Evolutionary conservation across 2,888 invertebrate genomes (phyloP).

Genomic region (Augiades crinisus): DNA sequence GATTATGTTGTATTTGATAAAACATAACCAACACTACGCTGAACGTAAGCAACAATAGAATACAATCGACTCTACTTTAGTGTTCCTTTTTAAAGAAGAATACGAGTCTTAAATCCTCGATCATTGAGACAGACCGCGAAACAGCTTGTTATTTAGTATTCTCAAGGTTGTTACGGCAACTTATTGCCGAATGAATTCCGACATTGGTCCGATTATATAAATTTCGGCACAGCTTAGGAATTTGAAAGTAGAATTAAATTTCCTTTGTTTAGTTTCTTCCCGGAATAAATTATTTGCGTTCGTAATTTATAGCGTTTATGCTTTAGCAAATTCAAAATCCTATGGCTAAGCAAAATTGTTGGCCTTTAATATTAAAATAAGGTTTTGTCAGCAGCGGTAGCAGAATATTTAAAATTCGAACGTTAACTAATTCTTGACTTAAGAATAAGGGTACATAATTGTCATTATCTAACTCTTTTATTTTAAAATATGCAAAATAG

Average conservation of each 20-base stretch:
- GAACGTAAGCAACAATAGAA: not conserved
- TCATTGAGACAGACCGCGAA: constrained; percentile 8
- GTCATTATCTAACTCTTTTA: too few species aligned
- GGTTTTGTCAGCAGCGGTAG: too few species aligned
- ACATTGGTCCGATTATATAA: constrained; percentile 17
- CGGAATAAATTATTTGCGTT: not conserved
- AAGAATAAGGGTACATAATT: too few species aligned
- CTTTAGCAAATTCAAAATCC: too few species aligned
- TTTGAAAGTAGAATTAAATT: constrained; percentile 19
- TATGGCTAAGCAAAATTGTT: too few species aligned
- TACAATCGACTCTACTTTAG: not conserved
- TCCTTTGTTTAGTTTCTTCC: constrained; percentile 11
- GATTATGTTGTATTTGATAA: too few species aligned
- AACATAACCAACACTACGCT: too few species aligned
- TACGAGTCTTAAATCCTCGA: constrained; percentile 1
- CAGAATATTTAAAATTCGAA: too few species aligned
- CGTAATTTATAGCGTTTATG: not conserved
- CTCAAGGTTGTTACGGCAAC: constrained; percentile 19
- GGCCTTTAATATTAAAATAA: too few species aligned
- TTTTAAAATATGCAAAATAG: too few species aligned
- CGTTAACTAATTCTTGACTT: too few species aligned
- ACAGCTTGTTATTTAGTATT: constrained; percentile 26
- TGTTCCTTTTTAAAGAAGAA: constrained; percentile 9
- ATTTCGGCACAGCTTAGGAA: constrained; percentile 4
- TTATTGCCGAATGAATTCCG: constrained; percentile 23